phyloP scores from a whole-genome alignment of 2,797 vertebrate species.

The Melanotaenia parkinsoni region DNA sequence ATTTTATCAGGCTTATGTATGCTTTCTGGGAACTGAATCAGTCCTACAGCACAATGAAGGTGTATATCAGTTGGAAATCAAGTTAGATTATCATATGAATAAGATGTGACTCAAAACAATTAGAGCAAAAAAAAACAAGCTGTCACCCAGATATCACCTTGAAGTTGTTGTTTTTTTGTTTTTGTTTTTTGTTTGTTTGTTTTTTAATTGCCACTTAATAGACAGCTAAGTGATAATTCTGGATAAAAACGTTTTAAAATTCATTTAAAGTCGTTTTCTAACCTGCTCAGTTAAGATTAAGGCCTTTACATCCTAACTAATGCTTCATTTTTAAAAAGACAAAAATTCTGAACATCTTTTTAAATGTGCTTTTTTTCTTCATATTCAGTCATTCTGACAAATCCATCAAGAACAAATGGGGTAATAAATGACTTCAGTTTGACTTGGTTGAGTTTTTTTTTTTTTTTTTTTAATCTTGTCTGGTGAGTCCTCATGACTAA shows the following conservation, averaged over 20 bases:
- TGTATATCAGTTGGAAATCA: slow-evolving; percentile 29
- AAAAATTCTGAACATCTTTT: not conserved
- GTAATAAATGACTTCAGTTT: slow-evolving; percentile 1
- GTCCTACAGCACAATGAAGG: slow-evolving; percentile 2
- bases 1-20: slow-evolving; percentile 24
- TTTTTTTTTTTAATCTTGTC: not conserved
- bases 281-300: not conserved
- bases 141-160: not conserved
- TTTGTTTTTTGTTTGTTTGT: not conserved
- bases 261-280: slow-evolving; percentile 1
- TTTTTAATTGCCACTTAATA: not conserved
- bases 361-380: slow-evolving; percentile 2
- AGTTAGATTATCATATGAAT: not conserved
- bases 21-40: not conserved
- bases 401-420: not conserved
- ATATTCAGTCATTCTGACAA: not conserved
- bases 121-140: not conserved
- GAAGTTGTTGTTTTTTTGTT: not conserved
- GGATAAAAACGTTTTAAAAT: not conserved
- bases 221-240: not conserved
- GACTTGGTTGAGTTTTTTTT: slow-evolving; percentile 6
- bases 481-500: slow-evolving; percentile 21
- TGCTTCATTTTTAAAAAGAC: not conserved
- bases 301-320: slow-evolving; percentile 11
- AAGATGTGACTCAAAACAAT: slow-evolving; percentile 11